phyloP scores from a whole-genome alignment of 2,888 invertebrate genomes.

The Ceratothoa steindachneri region DNA sequence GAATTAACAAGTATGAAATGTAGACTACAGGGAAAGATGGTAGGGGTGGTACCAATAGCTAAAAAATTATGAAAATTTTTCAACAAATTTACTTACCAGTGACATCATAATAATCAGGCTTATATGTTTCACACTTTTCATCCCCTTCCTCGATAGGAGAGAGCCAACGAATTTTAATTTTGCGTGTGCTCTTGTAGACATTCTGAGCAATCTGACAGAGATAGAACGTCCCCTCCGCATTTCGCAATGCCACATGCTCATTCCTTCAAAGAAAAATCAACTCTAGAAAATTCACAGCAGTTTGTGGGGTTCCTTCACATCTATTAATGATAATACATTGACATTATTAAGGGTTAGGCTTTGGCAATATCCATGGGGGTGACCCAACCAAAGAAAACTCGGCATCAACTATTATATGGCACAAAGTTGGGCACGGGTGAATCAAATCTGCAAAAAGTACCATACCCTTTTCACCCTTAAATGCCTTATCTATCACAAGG shows the following conservation, averaged over 20 bases:
- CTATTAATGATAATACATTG: neutral
- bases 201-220: conserved; percentile 87
- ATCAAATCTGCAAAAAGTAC: too few species aligned
- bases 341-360: too few species aligned
- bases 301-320: neutral
- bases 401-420: too few species aligned
- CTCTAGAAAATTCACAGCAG: neutral
- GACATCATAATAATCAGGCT: conserved; percentile 82
- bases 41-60: conserved; percentile 4
- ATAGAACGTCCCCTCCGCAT: conserved; percentile 80
- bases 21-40: too few species aligned
- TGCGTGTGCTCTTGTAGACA: conserved; percentile 76
- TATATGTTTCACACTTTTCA: conserved; percentile 68
- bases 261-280: conserved; percentile 60
- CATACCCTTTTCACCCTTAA: too few species aligned
- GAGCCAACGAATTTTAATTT: conserved; percentile 85
- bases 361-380: too few species aligned
- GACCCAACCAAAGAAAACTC: too few species aligned
- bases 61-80: too few species aligned
- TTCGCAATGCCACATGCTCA: conserved; percentile 84
- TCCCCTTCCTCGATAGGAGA: conserved; percentile 65
- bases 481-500: too few species aligned
- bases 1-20: too few species aligned
- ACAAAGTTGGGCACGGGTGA: too few species aligned
- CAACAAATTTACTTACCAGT: too few species aligned